Conservation (phyloP, 2,113 vertebrate genomes). For the Mustela nigripes region DNA sequence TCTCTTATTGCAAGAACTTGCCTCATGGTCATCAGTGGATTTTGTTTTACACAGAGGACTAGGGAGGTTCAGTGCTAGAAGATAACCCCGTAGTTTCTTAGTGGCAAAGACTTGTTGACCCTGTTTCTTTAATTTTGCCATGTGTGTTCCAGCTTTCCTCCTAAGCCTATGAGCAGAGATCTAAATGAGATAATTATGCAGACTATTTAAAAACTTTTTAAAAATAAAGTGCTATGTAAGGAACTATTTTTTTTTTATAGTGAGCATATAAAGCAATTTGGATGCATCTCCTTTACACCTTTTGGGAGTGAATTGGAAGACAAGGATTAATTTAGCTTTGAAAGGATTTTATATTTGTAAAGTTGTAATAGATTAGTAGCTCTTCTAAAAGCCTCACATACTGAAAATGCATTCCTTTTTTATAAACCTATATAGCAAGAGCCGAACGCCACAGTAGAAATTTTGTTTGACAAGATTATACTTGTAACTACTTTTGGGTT, state of each 20-base stretch:
- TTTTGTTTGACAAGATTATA: background rate
- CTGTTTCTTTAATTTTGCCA: background rate
- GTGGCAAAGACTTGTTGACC: background rate
- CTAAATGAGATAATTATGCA: constrained; percentile 18
- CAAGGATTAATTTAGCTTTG: constrained; percentile 47
- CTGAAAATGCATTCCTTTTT: background rate
- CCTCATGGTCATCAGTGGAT: background rate
- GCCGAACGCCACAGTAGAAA: background rate
- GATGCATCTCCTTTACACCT: background rate
- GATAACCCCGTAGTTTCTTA: background rate
- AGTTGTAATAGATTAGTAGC: background rate
- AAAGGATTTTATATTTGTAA: constrained; percentile 40
- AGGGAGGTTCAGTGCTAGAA: background rate
- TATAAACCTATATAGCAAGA: background rate
- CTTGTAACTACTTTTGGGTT: constrained; percentile 38
- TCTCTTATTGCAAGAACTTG: background rate
- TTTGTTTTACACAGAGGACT: background rate
- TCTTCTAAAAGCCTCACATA: background rate
- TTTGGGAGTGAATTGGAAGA: background rate
- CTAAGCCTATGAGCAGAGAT: background rate
- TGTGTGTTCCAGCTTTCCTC: background rate
- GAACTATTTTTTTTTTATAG: background rate
- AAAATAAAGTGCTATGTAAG: background rate
- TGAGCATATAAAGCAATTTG: constrained; percentile 13
- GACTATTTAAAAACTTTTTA: background rate